phyloP scores from a whole-genome alignment of 2,113 vertebrate genomes.

The Brachyhypopomus gauderio region DNA sequence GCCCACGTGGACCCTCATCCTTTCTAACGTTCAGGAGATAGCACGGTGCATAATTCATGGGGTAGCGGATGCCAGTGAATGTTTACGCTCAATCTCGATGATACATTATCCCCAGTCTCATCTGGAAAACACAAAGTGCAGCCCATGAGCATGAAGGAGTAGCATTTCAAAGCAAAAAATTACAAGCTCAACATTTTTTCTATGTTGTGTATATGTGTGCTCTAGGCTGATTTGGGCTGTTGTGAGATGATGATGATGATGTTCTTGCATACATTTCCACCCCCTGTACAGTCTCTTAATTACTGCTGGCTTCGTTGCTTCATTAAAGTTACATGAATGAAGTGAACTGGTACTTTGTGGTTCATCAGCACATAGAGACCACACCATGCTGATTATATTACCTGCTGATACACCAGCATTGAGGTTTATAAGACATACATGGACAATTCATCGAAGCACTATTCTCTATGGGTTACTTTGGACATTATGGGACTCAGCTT shows the following conservation, averaged over 20 bases:
- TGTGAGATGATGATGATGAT: neutral
- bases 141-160: neutral
- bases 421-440: slow-evolving; percentile 65
- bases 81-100: slow-evolving; percentile 68
- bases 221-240: neutral
- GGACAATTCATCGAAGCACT: slow-evolving; percentile 68
- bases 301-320: neutral
- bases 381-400: slow-evolving; percentile 35
- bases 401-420: neutral
- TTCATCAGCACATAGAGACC: slow-evolving; percentile 28
- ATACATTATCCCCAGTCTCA: slow-evolving; percentile 55
- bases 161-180: neutral
- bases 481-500: slow-evolving; percentile 63
- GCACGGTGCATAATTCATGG: slow-evolving; percentile 71
- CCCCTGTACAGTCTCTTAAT: neutral
- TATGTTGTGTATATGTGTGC: neutral
- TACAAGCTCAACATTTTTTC: neutral
- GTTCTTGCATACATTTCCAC: neutral
- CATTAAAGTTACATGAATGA: slow-evolving; percentile 10
- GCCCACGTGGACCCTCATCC: slow-evolving; percentile 61
- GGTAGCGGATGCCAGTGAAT: slow-evolving; percentile 56
- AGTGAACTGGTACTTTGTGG: slow-evolving; percentile 27
- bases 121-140: slow-evolving; percentile 46
- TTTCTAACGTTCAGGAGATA: slow-evolving; percentile 63
- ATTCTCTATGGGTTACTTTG: slow-evolving; percentile 66